Base-by-base conservation (phyloP, 2,888 invertebrate genomes). In the Zootermopsis nevadensis region DNA sequence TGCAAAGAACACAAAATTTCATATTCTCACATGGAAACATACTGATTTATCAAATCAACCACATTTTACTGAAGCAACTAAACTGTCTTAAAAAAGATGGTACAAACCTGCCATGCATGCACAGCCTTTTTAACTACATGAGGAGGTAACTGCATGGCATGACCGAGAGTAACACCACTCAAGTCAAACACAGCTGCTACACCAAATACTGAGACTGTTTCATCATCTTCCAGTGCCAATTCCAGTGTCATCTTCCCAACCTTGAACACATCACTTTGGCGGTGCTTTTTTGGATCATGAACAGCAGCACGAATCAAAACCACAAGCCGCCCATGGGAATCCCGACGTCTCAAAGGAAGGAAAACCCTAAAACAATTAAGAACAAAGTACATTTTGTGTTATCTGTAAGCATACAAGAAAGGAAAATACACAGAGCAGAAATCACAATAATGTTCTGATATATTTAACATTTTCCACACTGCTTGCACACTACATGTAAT, bases 171-270 rank as follows among this genome's bases (percentile, higher is more conserved):
- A 0, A 93, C 90, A 4, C 91, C 91, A 15, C 88, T 87, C 91
- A 94, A 91, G 87, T 94, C 94, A 85, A 94, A 91, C 82, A 94
- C 91, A 0, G 92, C 92, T 2, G 91, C 90, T 22, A 93, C 90
- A 2, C 94, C 94, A 86, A 89, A 88, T 24, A 91, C 86, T 30
- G 92, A 91, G 24, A 90, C 89, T 0, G 89, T 88, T 76, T 91
- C 91, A 87, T 92, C 91, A 69, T 91, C 89, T 85, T 90, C 89
- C 0, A 92, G 87, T 1, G 92, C 89, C n/a, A 93, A 85, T 86
- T 94, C 94, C 84, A 93, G 87, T 76, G 92, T 89, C 93, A 94
- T 94, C 88, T 92, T 91, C 74, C 92, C 91, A 87, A 88, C 88
- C 89, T 94, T 94, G 82, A 94, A 90, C 27, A 94, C 91, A 87